Base-by-base conservation (phyloP, 2,113 vertebrate genomes). In the Erinaceus europaeus region DNA sequence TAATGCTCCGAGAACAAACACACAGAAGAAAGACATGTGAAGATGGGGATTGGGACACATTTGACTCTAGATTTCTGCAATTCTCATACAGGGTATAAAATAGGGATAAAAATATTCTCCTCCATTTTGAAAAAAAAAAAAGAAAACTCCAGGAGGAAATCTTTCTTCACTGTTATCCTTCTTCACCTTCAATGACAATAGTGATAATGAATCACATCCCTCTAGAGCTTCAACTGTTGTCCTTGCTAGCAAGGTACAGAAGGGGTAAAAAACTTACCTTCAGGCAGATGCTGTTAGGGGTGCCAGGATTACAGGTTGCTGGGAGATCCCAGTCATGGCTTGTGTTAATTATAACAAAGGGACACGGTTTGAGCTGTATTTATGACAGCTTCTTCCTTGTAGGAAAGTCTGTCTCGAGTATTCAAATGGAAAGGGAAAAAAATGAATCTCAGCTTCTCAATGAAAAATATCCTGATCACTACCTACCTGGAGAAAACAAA, bases 261-360 rank as follows among this genome's bases (percentile, higher is more conserved):
- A 25, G 8, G 2, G 13, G 32, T 27, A 36, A 29, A 71, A n/a
- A 29, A 71, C n/a, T 80, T 80, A 40, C 69, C 38, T 68, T 11
- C 9, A 57, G n/a, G n/a, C 0, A 0, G 3, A 64, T 3, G 1
- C 6, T 18, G 3, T 17, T 59, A 25, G 8, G 27, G 40, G 15
- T 25, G 11, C 9, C 4, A 0, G 50, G 36, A 52, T 21, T 36
- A 27, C 2, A 0, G 0, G 12, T 15, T 20, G 18, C 9, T 0
- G 34, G 17, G 3, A 1, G 20, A 25, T 27, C 12, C 36, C 11
- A 9, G 42, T 27, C 6, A 18, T 11, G 21, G 29, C 4, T 20
- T 18, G 5, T 2, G 1, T 40, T 23, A 50, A 8, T 76, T 29
- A 73, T 12, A 27, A 10, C 0, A 0, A 2, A 34, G 13, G 34